Evolutionary conservation across 2,888 invertebrate genomes (phyloP), one percentile per base, ranked within the genome.

Genomic region (Ephialtes manifestator): DNA sequence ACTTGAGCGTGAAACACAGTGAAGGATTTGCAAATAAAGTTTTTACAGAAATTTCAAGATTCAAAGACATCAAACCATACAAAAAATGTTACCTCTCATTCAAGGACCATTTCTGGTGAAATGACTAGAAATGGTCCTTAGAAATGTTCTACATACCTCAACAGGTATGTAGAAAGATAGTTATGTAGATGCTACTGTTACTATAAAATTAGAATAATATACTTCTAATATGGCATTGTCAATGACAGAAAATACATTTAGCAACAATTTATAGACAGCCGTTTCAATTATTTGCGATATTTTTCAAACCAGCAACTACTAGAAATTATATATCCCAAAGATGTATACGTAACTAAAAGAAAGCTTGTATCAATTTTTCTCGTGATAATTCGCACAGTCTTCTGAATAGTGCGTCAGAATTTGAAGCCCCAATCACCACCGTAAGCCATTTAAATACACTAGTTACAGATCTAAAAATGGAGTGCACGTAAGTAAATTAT

Each of bases 371-470:
- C 10, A 8, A 65, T 8, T 39, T 35, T 20, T 18, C 39, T 20
- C 18, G 11, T 39, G 18, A 1, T 43, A 18, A 20, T 39, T 18
- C 35, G 15, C 2, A 18, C 18, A 60, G 48, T 28, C 0, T 48
- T 48, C 11, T n/a, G 4, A 60, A 31, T 60, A 48, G 60, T 31
- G 18, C 46, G 48, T 18, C 10, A 28, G 46, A 48, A 48, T 15
- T 60, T 60, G 3, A 60, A 74, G 60, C 60, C 39, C 24, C 7
- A 55, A 3, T 39, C 74, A 63, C 48, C 60, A 75, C 74, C 74
- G 74, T 51, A 75, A 75, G 74, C 60, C n/a, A 51, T 70, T 63
- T 18, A 48, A 35, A 48, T 63, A 75, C 15, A 48, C 48, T 35
- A 35, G 48, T 63, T 75, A 65, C 65, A 20, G 35, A 63, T 20